Percentiles rank a stretch among this genome's conserved stretches.
phyloP scores from a whole-genome alignment of 2,113 vertebrate species.

The Brienomyrus longianalis region DNA sequence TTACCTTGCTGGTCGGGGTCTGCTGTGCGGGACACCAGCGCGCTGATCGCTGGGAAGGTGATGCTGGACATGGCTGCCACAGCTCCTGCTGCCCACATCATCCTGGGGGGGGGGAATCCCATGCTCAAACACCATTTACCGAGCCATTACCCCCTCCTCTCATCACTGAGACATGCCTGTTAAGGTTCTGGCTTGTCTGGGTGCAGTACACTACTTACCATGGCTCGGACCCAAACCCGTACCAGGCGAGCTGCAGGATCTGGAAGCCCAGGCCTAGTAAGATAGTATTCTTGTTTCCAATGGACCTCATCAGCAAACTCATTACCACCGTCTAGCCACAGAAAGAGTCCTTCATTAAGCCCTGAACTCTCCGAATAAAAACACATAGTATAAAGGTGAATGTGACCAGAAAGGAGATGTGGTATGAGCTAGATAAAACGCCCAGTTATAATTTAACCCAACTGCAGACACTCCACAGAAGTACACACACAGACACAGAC shows the following conservation, averaged over 20 bases:
- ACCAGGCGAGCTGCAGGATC: constrained; percentile 78
- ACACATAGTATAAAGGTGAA: neutral
- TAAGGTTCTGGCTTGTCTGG: neutral
- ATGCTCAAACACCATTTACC: neutral
- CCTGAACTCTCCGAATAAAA: neutral
- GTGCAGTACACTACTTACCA: constrained; percentile 57
- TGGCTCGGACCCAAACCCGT: constrained; percentile 78
- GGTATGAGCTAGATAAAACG: neutral
- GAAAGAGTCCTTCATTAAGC: neutral
- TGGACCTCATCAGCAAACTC: constrained; percentile 83
- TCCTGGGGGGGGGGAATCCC: constrained; percentile 52
- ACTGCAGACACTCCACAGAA: neutral
- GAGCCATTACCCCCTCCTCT: neutral
- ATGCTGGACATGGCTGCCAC: constrained; percentile 84
- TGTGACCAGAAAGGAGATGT: neutral
- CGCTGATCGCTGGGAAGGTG: constrained; percentile 77
- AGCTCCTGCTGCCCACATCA: constrained; percentile 82
- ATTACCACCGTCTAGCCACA: constrained; percentile 71
- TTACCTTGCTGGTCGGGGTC: constrained; percentile 80
- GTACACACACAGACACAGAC: neutral
- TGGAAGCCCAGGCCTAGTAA: constrained; percentile 78
- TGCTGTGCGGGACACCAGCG: constrained; percentile 73
- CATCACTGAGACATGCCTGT: neutral
- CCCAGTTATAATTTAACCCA: neutral
- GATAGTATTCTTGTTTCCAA: constrained; percentile 85